Evolutionary conservation across 2,797 vertebrate genomes (phyloP).

Genomic region (Hozukius guyotensis): DNA sequence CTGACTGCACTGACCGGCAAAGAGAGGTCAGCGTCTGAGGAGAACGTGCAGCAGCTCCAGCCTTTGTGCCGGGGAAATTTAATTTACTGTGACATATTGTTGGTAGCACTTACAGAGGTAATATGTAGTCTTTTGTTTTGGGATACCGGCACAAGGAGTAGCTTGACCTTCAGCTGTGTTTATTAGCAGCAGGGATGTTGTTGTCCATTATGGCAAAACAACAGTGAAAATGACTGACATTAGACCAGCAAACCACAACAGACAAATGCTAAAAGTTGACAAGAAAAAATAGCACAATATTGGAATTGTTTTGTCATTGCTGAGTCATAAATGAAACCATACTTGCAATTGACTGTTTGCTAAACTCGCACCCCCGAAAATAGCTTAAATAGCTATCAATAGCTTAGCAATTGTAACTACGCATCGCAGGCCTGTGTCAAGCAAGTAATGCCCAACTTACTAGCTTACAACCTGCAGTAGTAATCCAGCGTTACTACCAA

Average conservation of each 20-base stretch:
- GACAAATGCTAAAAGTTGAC: neutral
- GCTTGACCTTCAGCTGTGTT: slow-evolving; percentile 57
- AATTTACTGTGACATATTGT: slow-evolving; percentile 70
- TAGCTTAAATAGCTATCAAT: neutral
- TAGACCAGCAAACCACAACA: neutral
- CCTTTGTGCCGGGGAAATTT: slow-evolving; percentile 25
- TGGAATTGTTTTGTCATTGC: neutral
- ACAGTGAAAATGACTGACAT: neutral
- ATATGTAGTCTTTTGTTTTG: slow-evolving; percentile 55
- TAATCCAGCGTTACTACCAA: no score
- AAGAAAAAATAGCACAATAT: neutral
- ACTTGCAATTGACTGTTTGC: neutral
- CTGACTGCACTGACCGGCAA: slow-evolving; percentile 58
- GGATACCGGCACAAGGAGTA: slow-evolving; percentile 15
- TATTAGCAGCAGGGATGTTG: slow-evolving; percentile 41
- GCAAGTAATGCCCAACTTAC: neutral
- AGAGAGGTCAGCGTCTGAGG: slow-evolving; percentile 62
- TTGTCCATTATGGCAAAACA: slow-evolving; percentile 8
- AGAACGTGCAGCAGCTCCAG: slow-evolving; percentile 41
- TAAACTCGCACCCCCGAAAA: neutral
- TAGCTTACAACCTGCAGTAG: no score
- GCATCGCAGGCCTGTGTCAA: neutral
- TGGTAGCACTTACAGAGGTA: slow-evolving; percentile 53
- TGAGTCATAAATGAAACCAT: neutral
- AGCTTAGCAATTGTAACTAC: neutral